Evolutionary conservation across 2,888 invertebrate genomes (phyloP), one percentile per base, ranked within the genome.

Genomic region (Andrena bicolor): DNA sequence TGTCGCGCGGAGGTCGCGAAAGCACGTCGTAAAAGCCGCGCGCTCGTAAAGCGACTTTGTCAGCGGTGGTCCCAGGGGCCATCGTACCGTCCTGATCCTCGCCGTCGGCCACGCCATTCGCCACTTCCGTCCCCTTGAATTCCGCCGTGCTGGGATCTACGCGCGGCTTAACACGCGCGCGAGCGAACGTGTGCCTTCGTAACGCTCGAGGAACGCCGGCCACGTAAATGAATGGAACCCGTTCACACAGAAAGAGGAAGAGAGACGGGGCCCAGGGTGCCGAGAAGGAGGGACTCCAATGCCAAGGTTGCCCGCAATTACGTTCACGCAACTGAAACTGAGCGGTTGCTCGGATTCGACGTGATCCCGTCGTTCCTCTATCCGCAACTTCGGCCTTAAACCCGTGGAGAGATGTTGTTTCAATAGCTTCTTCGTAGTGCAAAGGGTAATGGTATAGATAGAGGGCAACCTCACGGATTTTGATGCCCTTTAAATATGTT

Each of bases 251-350:
- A 82, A 68, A 61, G 80, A 72, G 66, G 75, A 79, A 83, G 63
- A 68, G 80, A 72, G 84, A 76, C 49, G 53, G 49, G 28, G 2
- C 20, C 20, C 60, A 51, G 49, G 49, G 76, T 73, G 61, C 41
- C 28, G 76, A 68, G 84, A 32, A 20, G 65, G 70, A 74, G 72
- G 51, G 61, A 75, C 58, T 70, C 64, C 88, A 90, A 88, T 88
- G 90, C 84, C 90, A 90, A 90, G 90, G 90, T 86, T 88, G 82
- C 65, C 75, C 61, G 82, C 85, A 90, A 88, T 89, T 89, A 88
- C 85, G 85, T 82, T 87, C 89, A 84, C 85, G 88, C 86, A 84
- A 85, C 75, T 84, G 84, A 82, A 79, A 76, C 84, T 76, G 72
- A 65, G 63, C 71, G 41, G 16, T 56, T 53, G 64, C 51, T 48